Evolutionary conservation across 2,888 invertebrate species (phyloP).

Genomic region (Stenurella melanura): DNA sequence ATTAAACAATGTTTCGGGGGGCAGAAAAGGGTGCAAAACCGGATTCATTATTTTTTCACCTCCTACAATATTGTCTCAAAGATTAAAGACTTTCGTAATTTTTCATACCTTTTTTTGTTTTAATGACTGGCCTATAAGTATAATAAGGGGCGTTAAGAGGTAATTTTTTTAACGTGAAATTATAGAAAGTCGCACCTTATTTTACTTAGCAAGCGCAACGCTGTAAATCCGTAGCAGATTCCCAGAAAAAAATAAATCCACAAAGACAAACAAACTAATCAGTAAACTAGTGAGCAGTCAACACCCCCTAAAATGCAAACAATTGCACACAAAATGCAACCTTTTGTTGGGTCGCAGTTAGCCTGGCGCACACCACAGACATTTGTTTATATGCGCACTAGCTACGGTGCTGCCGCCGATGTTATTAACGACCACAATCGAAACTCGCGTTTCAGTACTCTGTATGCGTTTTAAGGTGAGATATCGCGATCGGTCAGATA

Average conservation of each 20-base stretch:
- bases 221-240: background rate
- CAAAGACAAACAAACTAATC: background rate
- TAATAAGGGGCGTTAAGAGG: no score
- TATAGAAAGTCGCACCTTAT: no score
- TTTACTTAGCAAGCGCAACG: no score
- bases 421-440: conserved; percentile 50
- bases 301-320: conserved; percentile 3
- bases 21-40: no score
- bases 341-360: background rate
- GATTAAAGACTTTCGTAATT: no score
- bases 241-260: background rate
- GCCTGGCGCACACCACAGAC: conserved; percentile 8
- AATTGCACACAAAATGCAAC: background rate
- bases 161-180: no score
- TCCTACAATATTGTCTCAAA: no score
- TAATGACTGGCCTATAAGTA: no score
- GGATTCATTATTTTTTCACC: no score
- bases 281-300: background rate
- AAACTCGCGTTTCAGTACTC: conserved; percentile 52
- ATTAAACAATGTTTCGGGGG: no score
- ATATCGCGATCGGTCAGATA: conserved; percentile 58
- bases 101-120: no score
- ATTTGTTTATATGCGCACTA: conserved; percentile 56
- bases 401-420: conserved; percentile 49
- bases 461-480: conserved; percentile 46